Base-by-base conservation (phyloP, 2,797 vertebrate genomes). In the Esox lucius region DNA sequence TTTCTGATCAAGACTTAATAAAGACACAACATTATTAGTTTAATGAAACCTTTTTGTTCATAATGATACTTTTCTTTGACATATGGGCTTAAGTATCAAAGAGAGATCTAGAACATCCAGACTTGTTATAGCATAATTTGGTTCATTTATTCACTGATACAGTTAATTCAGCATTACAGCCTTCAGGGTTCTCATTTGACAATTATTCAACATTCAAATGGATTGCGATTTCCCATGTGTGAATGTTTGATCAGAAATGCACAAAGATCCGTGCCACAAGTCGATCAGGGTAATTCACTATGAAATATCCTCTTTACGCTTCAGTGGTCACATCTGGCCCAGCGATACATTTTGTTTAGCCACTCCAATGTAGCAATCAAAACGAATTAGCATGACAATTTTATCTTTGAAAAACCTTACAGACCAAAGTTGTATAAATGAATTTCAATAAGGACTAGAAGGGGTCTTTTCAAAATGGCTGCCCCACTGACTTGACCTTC, bases 361-460 rank as follows among this genome's bases (percentile, higher is more conserved):
- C 87, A 81, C 88, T 92, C 88, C 91, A 91, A 92, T 91, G 90
- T 92, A 89, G 88, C 92, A 92, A 94, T 95, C 93, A 93, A 91
- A 94, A 91, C 91, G 89, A 93, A 95, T 95, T 94, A 95, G 92
- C 93, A 91, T 94, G 93, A 95, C 94, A 94, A 94, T 95, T 93
- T 91, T 91, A 94, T 95, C 93, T 93, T 90, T 92, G 87, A 92
- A 91, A 91, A 89, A 90, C 86, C 89, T 91, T 86, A 80, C 86
- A 84, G n/a, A 42, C 19, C 35, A 24, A 33, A 81, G 81, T 90
- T 88, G 88, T 87, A 90, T 91, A 90, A 87, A 89, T 91, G 86
- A 92, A 90, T 93, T 93, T 90, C 86, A 91, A 93, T 90, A 83
- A 86, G 86, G 85, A 89, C 80, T 86, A 80, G 82, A 90, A 86